Evolutionary conservation across 2,797 vertebrate species (phyloP), one percentile per base, ranked within the genome.

Genomic region (Oreochromis grahami): DNA sequence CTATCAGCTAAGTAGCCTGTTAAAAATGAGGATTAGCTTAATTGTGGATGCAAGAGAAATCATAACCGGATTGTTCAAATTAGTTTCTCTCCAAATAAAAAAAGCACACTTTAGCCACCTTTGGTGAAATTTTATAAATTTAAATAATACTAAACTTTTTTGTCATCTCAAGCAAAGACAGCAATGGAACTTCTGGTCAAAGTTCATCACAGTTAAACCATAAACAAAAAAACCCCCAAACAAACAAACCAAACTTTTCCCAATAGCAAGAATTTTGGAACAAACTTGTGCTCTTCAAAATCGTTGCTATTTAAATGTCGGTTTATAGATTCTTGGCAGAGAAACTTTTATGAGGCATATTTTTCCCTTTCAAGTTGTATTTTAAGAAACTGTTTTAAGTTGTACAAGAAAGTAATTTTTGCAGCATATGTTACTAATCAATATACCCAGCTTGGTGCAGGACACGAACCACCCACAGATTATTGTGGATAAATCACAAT

Each of bases 161-260:
- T 74, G 14, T 1, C 19, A 74, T 74, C 10, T 74, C 10, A 8
- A 32, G 43, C 10, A 50, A 8, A 74, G 26, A 48, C 10, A 50
- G 26, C 24, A 72, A 29, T 50, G 26, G 6, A 32, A 19, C 26
- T 1, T 74, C 19, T 7, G 29, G 43, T 74, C 11, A 3, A 72
- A 19, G 15, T 74, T 74, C 26, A 74, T 50, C 15, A 43, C 38
- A 32, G 10, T 32, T 74, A 32, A 74, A 50, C 24, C 24, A 50
- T 50, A 19, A 48, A 74, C 11, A 24, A 17, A 17, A 0, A 0
- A 8, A 19, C 4, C 15, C 2, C 32, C 19, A 63, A n/a, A 3
- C 32, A 29, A 45, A 7, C 9, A 72, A 72, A 29, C 14, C 9
- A 45, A 70, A 29, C 24, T 13, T 15, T 74, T n/a, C 15, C 43